Evolutionary conservation across 2,113 vertebrate species (phyloP), one percentile per base, ranked within the genome.

Genomic region (Psittacula cyanocephala): DNA sequence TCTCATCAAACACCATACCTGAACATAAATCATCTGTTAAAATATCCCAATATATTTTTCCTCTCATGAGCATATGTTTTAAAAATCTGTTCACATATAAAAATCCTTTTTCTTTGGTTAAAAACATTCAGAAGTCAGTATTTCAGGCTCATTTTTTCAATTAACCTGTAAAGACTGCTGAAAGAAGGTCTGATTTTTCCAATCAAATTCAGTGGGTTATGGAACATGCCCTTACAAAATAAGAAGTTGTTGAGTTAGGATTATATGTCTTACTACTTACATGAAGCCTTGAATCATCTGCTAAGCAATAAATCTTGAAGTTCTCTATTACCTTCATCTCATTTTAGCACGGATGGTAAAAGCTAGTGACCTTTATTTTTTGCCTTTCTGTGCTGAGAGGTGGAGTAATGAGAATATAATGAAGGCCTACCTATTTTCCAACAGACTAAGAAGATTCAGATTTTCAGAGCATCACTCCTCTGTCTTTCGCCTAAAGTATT

Each of bases 341-440:
- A 43, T 92, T 86, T 92, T 86, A 93, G 80, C 64, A 93, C 88
- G 93, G 88, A 95, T 97, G 88, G 89, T 83, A 91, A 87, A 92
- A 93, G 78, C 37, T 39, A 77, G 65, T 92, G 88, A 82, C 88
- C 96, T 96, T 95, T 92, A 85, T 67, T 79, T 93, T 92, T 93
- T 87, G 86, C 82, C 77, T 97, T 97, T 81, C 88, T 69, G 63
- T 79, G 50, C 53, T 63, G 76, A 88, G 93, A 88, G 63, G 49
- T 89, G 76, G 52, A 97, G 85, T 96, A 95, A 96, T 86, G 88
- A 88, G 81, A 91, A 94, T 88, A 78, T 81, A 86, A 86, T 92
- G 79, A 70, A 79, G 80, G 78, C 84, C 64, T 92, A 96, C 98
- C 97, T 97, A 98, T 98, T 98, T 95, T 98, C 96, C 79, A 94